Conservation (phyloP, 2,113 vertebrate species). For the Tursiops truncatus region DNA sequence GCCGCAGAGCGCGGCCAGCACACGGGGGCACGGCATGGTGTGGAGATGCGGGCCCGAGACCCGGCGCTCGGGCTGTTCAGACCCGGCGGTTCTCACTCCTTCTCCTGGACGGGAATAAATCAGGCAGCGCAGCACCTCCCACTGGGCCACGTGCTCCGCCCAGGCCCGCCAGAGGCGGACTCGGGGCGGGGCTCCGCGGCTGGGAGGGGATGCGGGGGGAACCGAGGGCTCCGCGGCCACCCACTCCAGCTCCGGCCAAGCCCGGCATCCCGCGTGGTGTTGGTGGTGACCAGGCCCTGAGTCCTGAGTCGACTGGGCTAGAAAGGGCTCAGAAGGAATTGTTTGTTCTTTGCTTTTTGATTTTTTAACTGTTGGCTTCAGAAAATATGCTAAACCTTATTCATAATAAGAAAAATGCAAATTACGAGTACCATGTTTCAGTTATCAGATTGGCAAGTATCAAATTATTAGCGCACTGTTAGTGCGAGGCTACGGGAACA, state of each 20-base stretch:
- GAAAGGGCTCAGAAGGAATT: neutral
- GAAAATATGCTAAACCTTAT: neutral
- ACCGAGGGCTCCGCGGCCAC: fast-evolving
- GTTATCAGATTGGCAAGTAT: neutral
- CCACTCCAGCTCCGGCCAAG: neutral
- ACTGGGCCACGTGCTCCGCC: neutral
- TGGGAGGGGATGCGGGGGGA: fast-evolving
- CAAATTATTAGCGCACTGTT: neutral
- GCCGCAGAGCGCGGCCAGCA: slow-evolving; percentile 48
- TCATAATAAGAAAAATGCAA: neutral
- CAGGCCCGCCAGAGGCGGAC: neutral
- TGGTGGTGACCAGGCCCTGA: fast-evolving
- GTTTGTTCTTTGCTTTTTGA: neutral
- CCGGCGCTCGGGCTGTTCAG: neutral
- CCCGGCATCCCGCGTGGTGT: neutral
- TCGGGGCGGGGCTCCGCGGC: neutral
- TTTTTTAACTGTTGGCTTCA: neutral
- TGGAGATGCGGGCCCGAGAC: neutral
- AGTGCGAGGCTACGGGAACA: neutral
- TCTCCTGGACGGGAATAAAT: neutral
- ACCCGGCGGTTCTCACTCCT: fast-evolving
- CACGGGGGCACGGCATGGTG: slow-evolving; percentile 55
- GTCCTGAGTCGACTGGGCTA: too few relatives aligned
- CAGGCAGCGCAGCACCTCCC: neutral
- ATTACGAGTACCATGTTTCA: neutral